Base-by-base conservation (phyloP, 2,888 invertebrate species). In the Orthosia incerta region DNA sequence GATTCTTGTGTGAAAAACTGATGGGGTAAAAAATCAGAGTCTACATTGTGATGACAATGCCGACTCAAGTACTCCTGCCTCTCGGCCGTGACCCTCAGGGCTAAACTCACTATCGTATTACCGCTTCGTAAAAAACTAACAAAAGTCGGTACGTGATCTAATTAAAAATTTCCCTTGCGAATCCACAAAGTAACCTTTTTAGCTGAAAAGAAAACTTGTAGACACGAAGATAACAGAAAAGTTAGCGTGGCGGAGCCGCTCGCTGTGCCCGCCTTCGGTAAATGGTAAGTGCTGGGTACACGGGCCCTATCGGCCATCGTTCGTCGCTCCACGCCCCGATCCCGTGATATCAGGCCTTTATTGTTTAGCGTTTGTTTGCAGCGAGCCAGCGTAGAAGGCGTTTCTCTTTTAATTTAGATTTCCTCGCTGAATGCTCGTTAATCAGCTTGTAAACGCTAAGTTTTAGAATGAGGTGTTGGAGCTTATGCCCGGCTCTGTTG, bases 141-240 rank as follows among this genome's bases (percentile, higher is more conserved):
- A 64, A 84, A 84, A 76, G 53, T 68, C 63, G 55, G 73, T 86
- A 87, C 85, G 85, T 87, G 86, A 86, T 86, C 79, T 84, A 86
- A 87, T 87, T 86, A 86, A 86, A 86, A 83, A 74, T 75, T 74
- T 83, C 74, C 70, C 65, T 76, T 69, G 72, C 63, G 68, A 83
- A 62, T 85, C 64, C 50, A 82, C 76, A 73, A 80, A 74, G 76
- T 76, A 85, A 79, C 78, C 74, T 85, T 85, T 85, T 80, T 59
- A 82, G 66, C 71, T 87, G 81, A 77, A 86, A 86, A 83, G 84
- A 85, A 87, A 83, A 86, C 86, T 86, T 81, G 80, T 77, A 85
- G 85, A 85, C 75, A 74, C 57, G 63, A 55, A 85, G 86, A 85
- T 86, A 87, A 77, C 75, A 72, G 69, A 66, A 67, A 84, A 78